Percentiles rank a stretch among this genome's conserved stretches.
These are phyloP conservation scores for Petrolisthes cinctipes DNA, from an alignment of 2,888 invertebrate genomes.

Conservation along the genomic window DNA sequence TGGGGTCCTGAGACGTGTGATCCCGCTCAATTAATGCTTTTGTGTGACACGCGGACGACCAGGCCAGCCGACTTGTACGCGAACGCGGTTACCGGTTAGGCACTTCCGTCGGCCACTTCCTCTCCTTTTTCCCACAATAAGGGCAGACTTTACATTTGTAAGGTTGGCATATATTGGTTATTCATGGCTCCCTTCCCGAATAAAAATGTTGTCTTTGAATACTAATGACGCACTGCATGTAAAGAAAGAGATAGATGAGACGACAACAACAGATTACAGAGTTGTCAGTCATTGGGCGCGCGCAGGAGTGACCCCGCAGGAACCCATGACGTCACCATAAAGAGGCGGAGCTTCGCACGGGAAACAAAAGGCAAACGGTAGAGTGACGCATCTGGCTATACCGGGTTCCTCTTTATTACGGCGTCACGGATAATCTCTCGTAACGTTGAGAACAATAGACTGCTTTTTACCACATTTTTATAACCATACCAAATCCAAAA, in stretches of 20 bases:
- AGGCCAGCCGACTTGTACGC: constrained; percentile 51
- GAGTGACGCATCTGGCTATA: constrained; percentile 39
- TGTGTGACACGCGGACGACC: constrained; percentile 62
- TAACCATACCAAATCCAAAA: too few relatives aligned
- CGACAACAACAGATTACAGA: constrained; percentile 38
- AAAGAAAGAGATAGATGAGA: constrained; percentile 29
- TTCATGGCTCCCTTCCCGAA: constrained; percentile 22
- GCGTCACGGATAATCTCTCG: not conserved
- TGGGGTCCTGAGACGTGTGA: constrained; percentile 43
- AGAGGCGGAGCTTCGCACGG: constrained; percentile 47
- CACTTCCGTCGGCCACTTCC: constrained; percentile 44
- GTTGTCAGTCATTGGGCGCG: constrained; percentile 59
- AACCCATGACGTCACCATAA: constrained; percentile 58
- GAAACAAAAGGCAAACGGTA: constrained; percentile 57
- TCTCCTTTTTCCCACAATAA: constrained; percentile 13
- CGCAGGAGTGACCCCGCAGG: constrained; percentile 58
- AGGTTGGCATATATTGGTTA: constrained; percentile 38
- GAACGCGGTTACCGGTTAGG: constrained; percentile 53
- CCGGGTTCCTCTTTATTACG: not conserved
- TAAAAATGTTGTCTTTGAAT: constrained; percentile 8
- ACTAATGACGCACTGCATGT: constrained; percentile 20
- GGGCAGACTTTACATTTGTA: not conserved
- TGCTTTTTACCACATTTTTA: too few relatives aligned
- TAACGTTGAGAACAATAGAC: too few relatives aligned
- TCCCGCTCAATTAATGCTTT: constrained; percentile 61